Percentiles rank a stretch among this genome's conserved stretches.
phyloP scores from a whole-genome alignment of 2,113 vertebrate species.

The Cinclus cinclus region DNA sequence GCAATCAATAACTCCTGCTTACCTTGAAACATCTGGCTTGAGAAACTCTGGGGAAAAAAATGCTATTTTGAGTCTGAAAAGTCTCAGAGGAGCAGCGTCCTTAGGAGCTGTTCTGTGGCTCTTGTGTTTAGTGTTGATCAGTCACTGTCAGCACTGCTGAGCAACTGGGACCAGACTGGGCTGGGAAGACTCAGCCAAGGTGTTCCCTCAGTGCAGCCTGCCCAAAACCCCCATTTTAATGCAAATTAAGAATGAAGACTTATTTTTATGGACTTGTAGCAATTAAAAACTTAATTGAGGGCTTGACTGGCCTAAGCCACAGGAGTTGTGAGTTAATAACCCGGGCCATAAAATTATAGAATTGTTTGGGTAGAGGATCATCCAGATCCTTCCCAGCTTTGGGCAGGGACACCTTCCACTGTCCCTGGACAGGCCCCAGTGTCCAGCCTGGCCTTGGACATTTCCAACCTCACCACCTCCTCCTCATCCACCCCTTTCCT shows the following conservation, averaged over 20 bases:
- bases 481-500: neutral
- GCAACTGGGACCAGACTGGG: neutral
- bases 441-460: neutral
- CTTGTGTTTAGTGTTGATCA: neutral
- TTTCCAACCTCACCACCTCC: neutral
- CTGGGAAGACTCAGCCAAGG: neutral
- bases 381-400: fast-evolving
- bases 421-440: fast-evolving
- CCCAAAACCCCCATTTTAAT: neutral
- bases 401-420: neutral
- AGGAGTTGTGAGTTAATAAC: neutral
- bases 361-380: neutral
- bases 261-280: neutral
- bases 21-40: neutral
- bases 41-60: neutral
- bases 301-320: neutral
- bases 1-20: fast-evolving
- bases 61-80: neutral
- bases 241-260: neutral
- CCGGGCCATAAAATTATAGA: neutral
- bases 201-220: neutral
- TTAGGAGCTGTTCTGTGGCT: neutral
- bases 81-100: neutral
- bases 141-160: neutral
- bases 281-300: neutral